A percentile compares a stretch with the other conserved stretches of the same genome.
phyloP scores from a whole-genome alignment of 2,113 vertebrate species.

The Nyctereutes procyonoides region DNA sequence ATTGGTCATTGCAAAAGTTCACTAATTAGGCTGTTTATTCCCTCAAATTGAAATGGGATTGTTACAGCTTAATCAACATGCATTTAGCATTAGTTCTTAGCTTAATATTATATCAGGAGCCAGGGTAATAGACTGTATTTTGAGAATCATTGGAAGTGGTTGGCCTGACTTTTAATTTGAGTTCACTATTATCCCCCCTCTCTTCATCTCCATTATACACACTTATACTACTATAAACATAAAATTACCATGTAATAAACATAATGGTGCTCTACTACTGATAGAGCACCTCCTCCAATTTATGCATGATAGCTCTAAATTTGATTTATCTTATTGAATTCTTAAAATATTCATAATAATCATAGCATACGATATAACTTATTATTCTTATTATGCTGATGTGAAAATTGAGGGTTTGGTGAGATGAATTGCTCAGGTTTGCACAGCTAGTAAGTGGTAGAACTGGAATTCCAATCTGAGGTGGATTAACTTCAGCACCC shows the following conservation, averaged over 20 bases:
- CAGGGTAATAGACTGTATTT: background rate
- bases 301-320: background rate
- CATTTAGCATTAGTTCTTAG: background rate
- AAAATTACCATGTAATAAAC: background rate
- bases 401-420: background rate
- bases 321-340: background rate
- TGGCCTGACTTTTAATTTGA: background rate
- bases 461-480: background rate
- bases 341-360: background rate
- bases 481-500: background rate
- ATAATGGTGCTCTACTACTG: background rate
- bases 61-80: background rate
- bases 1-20: background rate
- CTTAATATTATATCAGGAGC: background rate
- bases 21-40: slow-evolving; percentile 62
- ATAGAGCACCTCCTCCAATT: background rate
- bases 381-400: background rate
- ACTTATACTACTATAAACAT: background rate
- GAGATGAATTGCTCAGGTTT: background rate
- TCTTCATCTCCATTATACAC: background rate
- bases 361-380: background rate
- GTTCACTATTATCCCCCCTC: background rate
- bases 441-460: background rate
- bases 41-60: background rate
- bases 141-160: background rate